A percentile compares a stretch with the other conserved stretches of the same genome.
Evolutionary conservation across 2,888 invertebrate species (phyloP).

Genomic region (Notodonta ziczac): DNA sequence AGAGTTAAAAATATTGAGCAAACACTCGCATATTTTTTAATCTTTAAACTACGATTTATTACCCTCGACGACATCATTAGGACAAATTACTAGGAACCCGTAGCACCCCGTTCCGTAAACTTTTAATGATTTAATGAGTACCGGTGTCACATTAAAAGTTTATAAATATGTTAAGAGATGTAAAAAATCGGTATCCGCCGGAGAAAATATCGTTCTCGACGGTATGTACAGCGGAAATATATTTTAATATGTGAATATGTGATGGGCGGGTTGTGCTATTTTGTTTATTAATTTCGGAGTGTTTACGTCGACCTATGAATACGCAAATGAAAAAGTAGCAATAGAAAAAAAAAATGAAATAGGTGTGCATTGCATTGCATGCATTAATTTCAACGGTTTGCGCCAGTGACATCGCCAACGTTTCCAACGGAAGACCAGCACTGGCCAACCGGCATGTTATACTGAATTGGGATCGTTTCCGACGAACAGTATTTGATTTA

Average conservation of each 20-base stretch:
- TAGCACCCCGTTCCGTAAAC: conserved; percentile 38
- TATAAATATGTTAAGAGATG: conserved; percentile 35
- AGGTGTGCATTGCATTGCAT: too few species aligned
- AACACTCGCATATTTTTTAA: too few species aligned
- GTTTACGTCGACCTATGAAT: neutral
- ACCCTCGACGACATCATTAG: conserved; percentile 27
- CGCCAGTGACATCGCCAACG: too few species aligned
- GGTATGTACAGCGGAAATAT: conserved; percentile 4
- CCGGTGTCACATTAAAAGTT: conserved; percentile 43
- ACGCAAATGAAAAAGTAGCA: neutral
- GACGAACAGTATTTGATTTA: too few species aligned
- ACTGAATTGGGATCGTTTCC: too few species aligned
- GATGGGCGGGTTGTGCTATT: neutral
- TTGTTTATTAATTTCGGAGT: neutral
- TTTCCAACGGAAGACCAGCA: too few species aligned
- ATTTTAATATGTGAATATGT: conserved; percentile 1
- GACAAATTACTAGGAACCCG: conserved; percentile 49
- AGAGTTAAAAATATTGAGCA: too few species aligned
- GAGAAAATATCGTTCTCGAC: conserved; percentile 1
- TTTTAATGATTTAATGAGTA: conserved; percentile 55
- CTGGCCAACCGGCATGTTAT: too few species aligned
- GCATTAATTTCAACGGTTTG: too few species aligned
- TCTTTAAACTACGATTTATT: neutral
- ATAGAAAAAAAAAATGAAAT: too few species aligned
- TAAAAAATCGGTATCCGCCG: conserved; percentile 22